Evolutionary conservation across 2,113 vertebrate genomes (phyloP).

Genomic region (Eubucco bourcierii): DNA sequence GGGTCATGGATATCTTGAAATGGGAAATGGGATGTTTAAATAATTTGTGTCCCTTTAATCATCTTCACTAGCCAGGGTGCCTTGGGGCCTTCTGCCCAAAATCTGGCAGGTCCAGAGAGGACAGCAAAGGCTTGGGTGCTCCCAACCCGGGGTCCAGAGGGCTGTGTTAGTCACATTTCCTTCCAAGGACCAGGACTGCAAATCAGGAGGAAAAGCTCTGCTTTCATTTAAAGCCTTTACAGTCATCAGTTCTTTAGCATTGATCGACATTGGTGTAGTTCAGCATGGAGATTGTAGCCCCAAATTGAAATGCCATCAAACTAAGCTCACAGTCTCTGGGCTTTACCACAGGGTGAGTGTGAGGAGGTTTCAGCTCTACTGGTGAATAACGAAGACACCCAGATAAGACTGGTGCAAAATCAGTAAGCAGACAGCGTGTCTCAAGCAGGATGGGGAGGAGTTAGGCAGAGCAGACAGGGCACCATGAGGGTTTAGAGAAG

Average conservation of each 20-base stretch:
- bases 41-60: slow-evolving; percentile 16
- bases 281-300: not conserved
- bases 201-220: not conserved
- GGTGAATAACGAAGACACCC: not conserved
- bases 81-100: not conserved
- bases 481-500: not conserved
- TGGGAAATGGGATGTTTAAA: slow-evolving; percentile 44
- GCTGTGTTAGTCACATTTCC: not conserved
- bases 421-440: not conserved
- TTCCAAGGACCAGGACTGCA: not conserved
- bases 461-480: not conserved
- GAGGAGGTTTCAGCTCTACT: not conserved
- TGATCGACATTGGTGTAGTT: not conserved
- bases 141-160: not conserved
- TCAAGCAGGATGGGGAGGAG: not conserved
- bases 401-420: not conserved
- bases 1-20: not conserved
- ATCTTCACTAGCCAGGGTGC: not conserved
- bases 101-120: not conserved
- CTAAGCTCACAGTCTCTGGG: not conserved
- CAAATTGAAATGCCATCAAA: not conserved
- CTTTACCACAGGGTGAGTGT: not conserved
- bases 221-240: not conserved
- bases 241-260: not conserved
- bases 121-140: rapidly evolving